phyloP scores from a whole-genome alignment of 2,797 vertebrate genomes.

The Lycodopsis pacificus region DNA sequence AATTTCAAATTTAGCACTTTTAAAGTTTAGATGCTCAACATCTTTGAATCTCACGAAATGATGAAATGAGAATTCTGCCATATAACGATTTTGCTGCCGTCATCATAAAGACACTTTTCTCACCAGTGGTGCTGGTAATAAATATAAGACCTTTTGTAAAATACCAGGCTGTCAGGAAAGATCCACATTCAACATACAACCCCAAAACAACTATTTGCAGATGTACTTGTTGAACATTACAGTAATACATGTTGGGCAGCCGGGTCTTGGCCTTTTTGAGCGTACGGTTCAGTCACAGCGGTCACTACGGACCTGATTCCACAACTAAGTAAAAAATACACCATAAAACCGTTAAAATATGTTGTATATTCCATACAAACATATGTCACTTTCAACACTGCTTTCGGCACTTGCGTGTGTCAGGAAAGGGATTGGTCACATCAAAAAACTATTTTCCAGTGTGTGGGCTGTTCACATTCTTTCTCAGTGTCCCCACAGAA shows the following conservation, averaged over 20 bases:
- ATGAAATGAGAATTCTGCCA: conserved; percentile 9
- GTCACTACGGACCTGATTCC: conserved; percentile 56
- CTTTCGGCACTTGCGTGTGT: conserved; percentile 71
- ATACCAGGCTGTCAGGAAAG: conserved; percentile 9
- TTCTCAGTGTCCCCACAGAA: conserved; percentile 94
- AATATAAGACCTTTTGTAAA: conserved; percentile 16
- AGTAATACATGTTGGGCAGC: conserved; percentile 45
- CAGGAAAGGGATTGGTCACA: conserved; percentile 23
- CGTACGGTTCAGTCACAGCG: conserved; percentile 48
- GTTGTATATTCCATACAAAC: conserved; percentile 32
- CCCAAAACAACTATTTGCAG: conserved; percentile 23
- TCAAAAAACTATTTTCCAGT: conserved; percentile 95
- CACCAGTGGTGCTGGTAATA: conserved; percentile 23
- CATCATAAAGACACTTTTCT: conserved; percentile 23
- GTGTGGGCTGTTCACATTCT: conserved; percentile 95
- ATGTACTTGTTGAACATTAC: conserved; percentile 34
- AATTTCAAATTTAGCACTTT: not conserved
- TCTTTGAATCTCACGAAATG: conserved; percentile 15
- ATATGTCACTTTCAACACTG: conserved; percentile 56
- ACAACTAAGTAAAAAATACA: conserved; percentile 50
- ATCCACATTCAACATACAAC: conserved; percentile 22
- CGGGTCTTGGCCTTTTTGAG: conserved; percentile 35
- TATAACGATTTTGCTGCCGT: not conserved
- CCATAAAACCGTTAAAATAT: conserved; percentile 29
- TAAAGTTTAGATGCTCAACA: conserved; percentile 5